Percentiles rank a stretch among this genome's conserved stretches.
Conservation (phyloP, 2,113 vertebrate genomes). For the Bagarius yarrelli region DNA sequence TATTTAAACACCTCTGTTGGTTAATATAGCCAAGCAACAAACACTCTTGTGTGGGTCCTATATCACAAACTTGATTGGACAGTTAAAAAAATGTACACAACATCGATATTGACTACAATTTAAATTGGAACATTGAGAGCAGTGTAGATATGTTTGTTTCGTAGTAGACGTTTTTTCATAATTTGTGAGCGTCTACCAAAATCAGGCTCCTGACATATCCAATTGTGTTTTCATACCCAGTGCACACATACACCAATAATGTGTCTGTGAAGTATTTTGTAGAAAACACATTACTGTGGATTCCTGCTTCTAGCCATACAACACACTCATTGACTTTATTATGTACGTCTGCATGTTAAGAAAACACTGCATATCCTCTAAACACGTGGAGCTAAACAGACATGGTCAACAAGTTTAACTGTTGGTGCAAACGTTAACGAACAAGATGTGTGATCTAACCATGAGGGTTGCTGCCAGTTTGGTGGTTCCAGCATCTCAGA, state of each 20-base stretch:
- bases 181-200: neutral
- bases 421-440: conserved; percentile 5
- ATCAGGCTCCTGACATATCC: neutral
- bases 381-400: neutral
- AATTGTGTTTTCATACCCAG: neutral
- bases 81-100: too few species aligned
- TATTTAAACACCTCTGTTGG: too few species aligned
- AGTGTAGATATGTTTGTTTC: neutral
- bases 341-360: conserved; percentile 6
- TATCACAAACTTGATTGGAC: too few species aligned
- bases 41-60: too few species aligned
- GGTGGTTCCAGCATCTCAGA: conserved; percentile 11
- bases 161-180: neutral
- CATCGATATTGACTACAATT: neutral
- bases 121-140: neutral
- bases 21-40: too few species aligned
- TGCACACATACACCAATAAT: neutral
- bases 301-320: neutral
- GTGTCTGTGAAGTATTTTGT: neutral
- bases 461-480: conserved; percentile 11
- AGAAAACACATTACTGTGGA: neutral
- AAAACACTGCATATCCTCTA: neutral
- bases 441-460: conserved; percentile 24
- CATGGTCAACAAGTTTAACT: conserved; percentile 5
- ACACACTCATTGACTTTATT: neutral